These are phyloP conservation scores for Periphyllus acericola DNA, from an alignment of 2,888 invertebrate genomes.

Conservation along the genomic window DNA sequence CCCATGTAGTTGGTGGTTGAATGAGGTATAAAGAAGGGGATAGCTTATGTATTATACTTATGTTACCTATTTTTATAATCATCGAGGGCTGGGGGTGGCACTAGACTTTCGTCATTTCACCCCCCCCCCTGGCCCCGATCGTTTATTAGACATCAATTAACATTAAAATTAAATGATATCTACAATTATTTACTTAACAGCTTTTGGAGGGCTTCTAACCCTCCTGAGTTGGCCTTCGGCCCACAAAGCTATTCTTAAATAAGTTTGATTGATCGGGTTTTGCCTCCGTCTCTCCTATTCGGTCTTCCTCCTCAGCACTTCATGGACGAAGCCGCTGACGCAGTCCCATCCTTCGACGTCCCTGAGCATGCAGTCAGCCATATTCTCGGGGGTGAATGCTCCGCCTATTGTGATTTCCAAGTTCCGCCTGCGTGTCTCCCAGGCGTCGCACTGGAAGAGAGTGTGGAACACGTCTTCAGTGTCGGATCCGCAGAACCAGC, in stretches of 20 bases:
- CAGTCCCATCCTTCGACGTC: background rate
- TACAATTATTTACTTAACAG: background rate
- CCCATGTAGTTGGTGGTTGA: no score
- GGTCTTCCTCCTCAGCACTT: background rate
- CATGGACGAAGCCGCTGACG: background rate
- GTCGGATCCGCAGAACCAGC: background rate
- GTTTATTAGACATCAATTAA: no score
- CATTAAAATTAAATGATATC: no score
- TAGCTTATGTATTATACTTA: no score
- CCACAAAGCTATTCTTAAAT: background rate
- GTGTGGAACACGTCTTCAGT: background rate
- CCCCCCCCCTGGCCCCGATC: no score
- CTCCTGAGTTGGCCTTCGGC: background rate
- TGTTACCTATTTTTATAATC: no score
- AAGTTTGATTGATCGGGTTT: background rate
- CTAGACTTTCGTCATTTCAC: no score
- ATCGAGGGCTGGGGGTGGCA: no score
- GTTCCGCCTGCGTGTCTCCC: background rate
- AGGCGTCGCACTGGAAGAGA: background rate
- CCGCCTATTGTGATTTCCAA: background rate
- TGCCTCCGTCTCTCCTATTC: background rate
- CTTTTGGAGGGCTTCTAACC: background rate
- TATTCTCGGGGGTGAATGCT: background rate
- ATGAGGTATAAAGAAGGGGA: no score
- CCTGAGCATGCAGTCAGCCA: background rate